These are phyloP conservation scores for Procambarus virginalis DNA, from an alignment of 1,140 invertebrate species.

Conservation along the genomic window DNA sequence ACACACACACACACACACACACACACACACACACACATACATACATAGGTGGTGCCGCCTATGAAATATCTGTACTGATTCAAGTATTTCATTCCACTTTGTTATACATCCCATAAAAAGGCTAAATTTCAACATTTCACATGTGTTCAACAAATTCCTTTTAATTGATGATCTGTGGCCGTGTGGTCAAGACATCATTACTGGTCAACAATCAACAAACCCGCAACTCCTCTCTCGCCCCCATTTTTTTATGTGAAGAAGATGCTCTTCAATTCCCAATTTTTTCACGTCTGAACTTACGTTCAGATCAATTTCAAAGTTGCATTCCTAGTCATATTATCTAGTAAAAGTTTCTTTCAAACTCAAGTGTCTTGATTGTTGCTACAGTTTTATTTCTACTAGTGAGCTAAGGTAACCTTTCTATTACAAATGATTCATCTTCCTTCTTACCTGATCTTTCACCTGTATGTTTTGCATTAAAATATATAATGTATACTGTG, in stretches of 20 bases:
- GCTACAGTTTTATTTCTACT: constrained; percentile 3
- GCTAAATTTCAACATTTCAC: not conserved
- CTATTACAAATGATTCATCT: constrained; percentile 8
- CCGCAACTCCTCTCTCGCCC: not conserved
- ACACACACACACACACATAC: no score
- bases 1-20: no score
- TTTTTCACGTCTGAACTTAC: not conserved
- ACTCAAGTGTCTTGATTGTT: constrained; percentile 8
- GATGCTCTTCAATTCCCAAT: not conserved
- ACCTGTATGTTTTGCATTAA: constrained; percentile 42
- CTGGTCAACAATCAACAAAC: not conserved
- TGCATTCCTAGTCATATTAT: constrained; percentile 17
- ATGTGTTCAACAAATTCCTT: not conserved
- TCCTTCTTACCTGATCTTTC: constrained; percentile 22
- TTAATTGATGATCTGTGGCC: not conserved
- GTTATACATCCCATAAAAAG: not conserved
- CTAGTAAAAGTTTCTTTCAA: constrained; percentile 19
- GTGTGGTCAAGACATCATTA: no score
- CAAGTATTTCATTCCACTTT: constrained; percentile 2
- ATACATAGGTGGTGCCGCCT: not conserved
- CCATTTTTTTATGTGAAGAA: not conserved
- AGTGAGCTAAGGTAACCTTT: constrained; percentile 4
- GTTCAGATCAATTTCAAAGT: not conserved
- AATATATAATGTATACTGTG: constrained; percentile 27
- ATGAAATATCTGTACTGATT: constrained; percentile 1